phyloP scores from a whole-genome alignment of 2,888 invertebrate genomes.

The Cyclophora punctaria region DNA sequence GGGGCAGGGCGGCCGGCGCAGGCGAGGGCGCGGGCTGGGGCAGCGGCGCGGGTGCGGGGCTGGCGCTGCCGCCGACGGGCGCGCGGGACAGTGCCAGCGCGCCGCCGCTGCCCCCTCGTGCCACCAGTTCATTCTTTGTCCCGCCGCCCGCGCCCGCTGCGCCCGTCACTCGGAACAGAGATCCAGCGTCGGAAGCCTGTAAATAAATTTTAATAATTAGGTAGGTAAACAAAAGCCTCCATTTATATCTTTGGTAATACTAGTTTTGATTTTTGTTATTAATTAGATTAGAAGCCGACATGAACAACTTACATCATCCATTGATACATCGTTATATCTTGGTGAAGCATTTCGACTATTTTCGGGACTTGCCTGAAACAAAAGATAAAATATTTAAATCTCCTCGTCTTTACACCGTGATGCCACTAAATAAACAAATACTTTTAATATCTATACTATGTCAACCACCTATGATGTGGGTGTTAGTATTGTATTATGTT shows the following conservation, averaged over 20 bases:
- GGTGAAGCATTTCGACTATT: slow-evolving; percentile 70
- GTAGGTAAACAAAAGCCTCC: neutral
- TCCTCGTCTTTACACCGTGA: neutral
- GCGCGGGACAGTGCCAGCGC: slow-evolving; percentile 78
- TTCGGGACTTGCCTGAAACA: slow-evolving; percentile 70
- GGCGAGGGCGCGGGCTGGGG: slow-evolving; percentile 81
- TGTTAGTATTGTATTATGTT: too few relatives aligned
- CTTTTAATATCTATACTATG: too few relatives aligned
- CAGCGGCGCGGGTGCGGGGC: slow-evolving; percentile 79
- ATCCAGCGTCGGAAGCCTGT: slow-evolving; percentile 63
- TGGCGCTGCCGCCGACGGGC: slow-evolving; percentile 75
- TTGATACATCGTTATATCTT: slow-evolving; percentile 65
- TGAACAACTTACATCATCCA: slow-evolving; percentile 62
- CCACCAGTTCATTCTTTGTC: slow-evolving; percentile 75
- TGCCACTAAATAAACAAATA: too few relatives aligned
- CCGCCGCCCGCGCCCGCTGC: slow-evolving; percentile 79
- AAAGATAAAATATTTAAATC: slow-evolving; percentile 10
- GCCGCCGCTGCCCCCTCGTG: slow-evolving; percentile 79
- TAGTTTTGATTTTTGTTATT: neutral
- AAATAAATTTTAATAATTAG: slow-evolving; percentile 14
- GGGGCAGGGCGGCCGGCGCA: slow-evolving; percentile 80
- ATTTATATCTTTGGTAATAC: neutral
- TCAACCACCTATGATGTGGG: too few relatives aligned
- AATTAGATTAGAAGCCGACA: neutral
- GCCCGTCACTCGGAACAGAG: slow-evolving; percentile 72